These are phyloP conservation scores for Apostichopus japonicus DNA, from an alignment of 35 echinoderm and acorn worm genomes.

Conservation along the genomic window DNA sequence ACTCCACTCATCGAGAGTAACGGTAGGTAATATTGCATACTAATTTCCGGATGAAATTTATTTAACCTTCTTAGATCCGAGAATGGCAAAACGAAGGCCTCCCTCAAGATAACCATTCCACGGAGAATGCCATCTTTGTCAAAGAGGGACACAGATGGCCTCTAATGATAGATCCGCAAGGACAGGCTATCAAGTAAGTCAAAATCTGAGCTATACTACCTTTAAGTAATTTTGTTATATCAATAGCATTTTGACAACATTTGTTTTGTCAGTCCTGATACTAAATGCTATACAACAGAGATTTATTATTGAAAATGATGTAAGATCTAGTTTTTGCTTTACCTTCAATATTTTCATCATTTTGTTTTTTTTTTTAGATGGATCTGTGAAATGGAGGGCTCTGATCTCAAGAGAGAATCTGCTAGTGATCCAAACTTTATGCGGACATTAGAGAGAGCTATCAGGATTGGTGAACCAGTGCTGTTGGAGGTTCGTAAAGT, in stretches of 20 bases:
- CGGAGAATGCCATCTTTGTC: slow-evolving; percentile 99
- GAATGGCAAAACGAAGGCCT: slow-evolving; percentile 97
- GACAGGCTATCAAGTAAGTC: slow-evolving; percentile 93
- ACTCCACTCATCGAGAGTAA: no score
- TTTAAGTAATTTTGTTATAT: no score
- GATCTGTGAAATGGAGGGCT: slow-evolving; percentile 98
- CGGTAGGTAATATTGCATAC: no score
- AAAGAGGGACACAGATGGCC: slow-evolving; percentile 98
- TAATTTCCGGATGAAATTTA: no score
- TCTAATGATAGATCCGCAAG: slow-evolving; percentile 96
- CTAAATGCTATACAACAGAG: no score
- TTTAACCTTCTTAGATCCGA: slow-evolving; percentile 55
- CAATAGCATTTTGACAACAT: no score
- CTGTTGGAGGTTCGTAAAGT: slow-evolving; percentile 72
- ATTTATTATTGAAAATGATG: no score
- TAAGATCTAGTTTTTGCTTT: no score
- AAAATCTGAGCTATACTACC: not conserved
- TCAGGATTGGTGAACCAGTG: slow-evolving; percentile 93
- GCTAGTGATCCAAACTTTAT: slow-evolving; percentile 95
- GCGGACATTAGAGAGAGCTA: slow-evolving; percentile 88
- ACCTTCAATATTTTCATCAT: not conserved
- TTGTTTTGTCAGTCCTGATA: no score
- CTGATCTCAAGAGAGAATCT: slow-evolving; percentile 67
- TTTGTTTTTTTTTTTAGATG: slow-evolving; percentile 67
- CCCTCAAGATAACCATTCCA: slow-evolving; percentile 93